Base-by-base conservation (phyloP, 1,140 invertebrate species). In the Phortica variegata region DNA sequence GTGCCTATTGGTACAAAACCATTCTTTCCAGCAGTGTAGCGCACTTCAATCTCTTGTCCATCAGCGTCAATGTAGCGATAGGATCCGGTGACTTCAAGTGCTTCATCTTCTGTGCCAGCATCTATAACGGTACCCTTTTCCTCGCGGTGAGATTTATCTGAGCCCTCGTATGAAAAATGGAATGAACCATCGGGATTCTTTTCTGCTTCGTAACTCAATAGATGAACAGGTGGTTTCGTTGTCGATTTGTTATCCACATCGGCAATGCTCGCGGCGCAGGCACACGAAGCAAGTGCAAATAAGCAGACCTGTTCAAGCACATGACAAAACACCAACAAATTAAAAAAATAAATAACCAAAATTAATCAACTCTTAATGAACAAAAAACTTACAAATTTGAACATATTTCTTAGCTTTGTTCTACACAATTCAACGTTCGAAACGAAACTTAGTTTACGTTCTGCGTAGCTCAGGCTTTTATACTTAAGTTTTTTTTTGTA, bases 21-120 rank as follows among this genome's bases (percentile, higher is more conserved):
- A 49, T 85, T 85, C 57, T 86, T 84, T 56, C 86, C 85, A 29
- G 85, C 85, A 1, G 79, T 82, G 58, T 82, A 83, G 56, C 79
- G 75, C 5, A 91, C 84, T 56, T 81, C 81, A 54, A 89, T 83
- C 12, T 81, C 78, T 54, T 87, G 77, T 34, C 88, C 87, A 60
- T 89, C 85, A 4, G 84, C 81, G 33, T 75, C 85, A 1, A 82
- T 71, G 55, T 77, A 87, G 39, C 79, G 78, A 68, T 79, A 87
- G 56, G 79, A 81, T 40, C 81, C 81, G 3, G 45, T 17, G 1
- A 75, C 43, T 31, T 72, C 73, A 5, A 75, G 20, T 1, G 56
- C 37, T 45, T 73, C 65, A 2, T 75, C 59, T 0, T 75, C 73
- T 1, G 74, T 69, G 38, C 66, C 73, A 10, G 45, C 43, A 19